Evolutionary conservation across 2,888 invertebrate species (phyloP).

Genomic region (Parnassius mnemosyne): DNA sequence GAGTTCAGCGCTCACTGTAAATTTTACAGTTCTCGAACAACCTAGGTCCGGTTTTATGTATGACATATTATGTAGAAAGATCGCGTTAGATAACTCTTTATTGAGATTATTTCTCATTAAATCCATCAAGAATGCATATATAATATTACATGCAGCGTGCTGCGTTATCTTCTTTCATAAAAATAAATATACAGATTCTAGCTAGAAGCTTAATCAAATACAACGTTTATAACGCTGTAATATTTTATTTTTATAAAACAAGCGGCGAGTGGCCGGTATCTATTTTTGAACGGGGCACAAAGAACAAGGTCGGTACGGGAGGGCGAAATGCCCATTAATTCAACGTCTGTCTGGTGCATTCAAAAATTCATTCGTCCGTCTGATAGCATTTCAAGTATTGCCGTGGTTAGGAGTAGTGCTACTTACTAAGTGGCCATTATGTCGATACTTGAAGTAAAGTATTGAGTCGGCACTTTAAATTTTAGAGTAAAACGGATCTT

Average conservation of each 20-base stretch:
- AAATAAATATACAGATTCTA: too few species aligned
- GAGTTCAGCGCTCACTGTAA: too few species aligned
- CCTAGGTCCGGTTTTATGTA: too few species aligned
- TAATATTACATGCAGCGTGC: too few species aligned
- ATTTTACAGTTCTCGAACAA: too few species aligned
- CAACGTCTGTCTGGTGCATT: constrained; percentile 15
- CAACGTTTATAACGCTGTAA: not conserved
- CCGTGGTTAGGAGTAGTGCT: not conserved
- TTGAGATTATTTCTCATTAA: too few species aligned
- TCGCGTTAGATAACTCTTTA: too few species aligned
- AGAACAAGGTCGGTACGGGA: constrained; percentile 12
- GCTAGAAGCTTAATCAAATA: too few species aligned
- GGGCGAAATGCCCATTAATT: constrained; percentile 14
- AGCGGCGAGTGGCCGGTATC: not conserved
- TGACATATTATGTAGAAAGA: too few species aligned
- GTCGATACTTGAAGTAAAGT: constrained; percentile 3
- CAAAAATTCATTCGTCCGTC: constrained; percentile 18
- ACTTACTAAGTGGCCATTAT: constrained; percentile 5
- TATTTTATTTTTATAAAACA: not conserved
- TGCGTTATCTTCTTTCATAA: too few species aligned
- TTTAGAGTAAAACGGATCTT: not conserved
- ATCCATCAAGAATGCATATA: too few species aligned
- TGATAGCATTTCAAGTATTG: constrained; percentile 1
- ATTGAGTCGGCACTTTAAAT: constrained; percentile 1
- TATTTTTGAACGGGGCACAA: constrained; percentile 13